Evolutionary conservation across 2,797 vertebrate genomes (phyloP).

Genomic region (Adelosebastes latens): DNA sequence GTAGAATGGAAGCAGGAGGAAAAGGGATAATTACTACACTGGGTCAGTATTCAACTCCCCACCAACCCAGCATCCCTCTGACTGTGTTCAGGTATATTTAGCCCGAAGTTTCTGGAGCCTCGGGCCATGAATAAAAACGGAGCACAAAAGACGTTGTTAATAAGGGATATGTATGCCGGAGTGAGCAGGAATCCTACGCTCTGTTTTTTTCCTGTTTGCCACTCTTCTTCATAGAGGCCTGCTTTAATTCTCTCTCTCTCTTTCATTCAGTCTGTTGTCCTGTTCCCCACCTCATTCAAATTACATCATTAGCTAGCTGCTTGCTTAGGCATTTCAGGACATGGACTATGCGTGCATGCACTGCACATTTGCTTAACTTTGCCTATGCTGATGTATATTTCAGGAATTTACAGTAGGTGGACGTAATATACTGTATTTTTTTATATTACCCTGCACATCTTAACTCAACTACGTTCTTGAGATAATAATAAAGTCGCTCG

Average conservation of each 20-base stretch:
- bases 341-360: slow-evolving; percentile 25
- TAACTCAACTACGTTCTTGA: background rate
- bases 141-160: slow-evolving; percentile 60
- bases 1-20: background rate
- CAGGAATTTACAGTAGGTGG: slow-evolving; percentile 1
- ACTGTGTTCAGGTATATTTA: slow-evolving; percentile 74
- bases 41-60: slow-evolving; percentile 33
- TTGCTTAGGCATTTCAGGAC: slow-evolving; percentile 47
- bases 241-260: background rate
- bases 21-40: slow-evolving; percentile 45
- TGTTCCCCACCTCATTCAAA: slow-evolving; percentile 27
- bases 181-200: slow-evolving; percentile 41
- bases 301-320: slow-evolving; percentile 64
- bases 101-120: slow-evolving; percentile 51
- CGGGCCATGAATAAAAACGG: slow-evolving; percentile 62
- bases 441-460: background rate
- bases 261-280: slow-evolving; percentile 36
- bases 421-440: background rate
- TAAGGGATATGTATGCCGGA: slow-evolving; percentile 53
- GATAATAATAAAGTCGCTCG: background rate
- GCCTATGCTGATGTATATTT: slow-evolving; percentile 3
- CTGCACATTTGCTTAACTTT: slow-evolving; percentile 11
- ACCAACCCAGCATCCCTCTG: background rate
- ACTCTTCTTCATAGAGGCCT: slow-evolving; percentile 26
- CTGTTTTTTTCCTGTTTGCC: slow-evolving; percentile 6